phyloP scores from a whole-genome alignment of 2,888 invertebrate genomes.

The Palloptera scutellata region DNA sequence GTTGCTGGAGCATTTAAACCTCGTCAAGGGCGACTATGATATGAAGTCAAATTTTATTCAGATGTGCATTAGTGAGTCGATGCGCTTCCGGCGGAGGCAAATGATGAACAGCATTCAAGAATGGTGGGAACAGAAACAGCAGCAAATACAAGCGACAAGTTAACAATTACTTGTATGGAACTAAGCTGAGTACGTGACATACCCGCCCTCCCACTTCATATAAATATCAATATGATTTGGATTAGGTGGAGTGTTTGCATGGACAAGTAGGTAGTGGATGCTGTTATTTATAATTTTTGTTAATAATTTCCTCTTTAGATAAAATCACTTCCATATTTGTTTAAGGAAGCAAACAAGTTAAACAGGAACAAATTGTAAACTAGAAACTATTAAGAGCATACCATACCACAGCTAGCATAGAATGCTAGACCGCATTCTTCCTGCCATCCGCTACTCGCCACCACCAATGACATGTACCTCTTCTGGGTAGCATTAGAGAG shows the following conservation, averaged over 20 bases:
- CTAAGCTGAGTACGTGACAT: conserved; percentile 40
- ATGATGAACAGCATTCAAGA: conserved; percentile 64
- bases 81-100: conserved; percentile 61
- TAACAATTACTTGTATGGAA: conserved; percentile 58
- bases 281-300: no score
- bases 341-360: not conserved
- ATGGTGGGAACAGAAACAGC: conserved; percentile 61
- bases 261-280: no score
- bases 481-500: conserved; percentile 4
- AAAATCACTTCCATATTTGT: conserved; percentile 4
- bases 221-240: not conserved
- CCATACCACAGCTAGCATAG: not conserved
- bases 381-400: not conserved
- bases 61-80: conserved; percentile 63
- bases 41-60: conserved; percentile 62
- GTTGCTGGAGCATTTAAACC: conserved; percentile 59
- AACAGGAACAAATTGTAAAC: not conserved
- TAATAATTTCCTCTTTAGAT: not conserved
- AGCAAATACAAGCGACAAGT: conserved; percentile 50
- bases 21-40: conserved; percentile 61
- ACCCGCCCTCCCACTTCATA: conserved; percentile 17
- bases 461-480: not conserved
- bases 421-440: not conserved
- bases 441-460: not conserved
- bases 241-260: not conserved